A percentile compares a stretch with the other conserved stretches of the same genome.
Conservation (phyloP, 2,113 vertebrate genomes). For the Sula dactylatra region DNA sequence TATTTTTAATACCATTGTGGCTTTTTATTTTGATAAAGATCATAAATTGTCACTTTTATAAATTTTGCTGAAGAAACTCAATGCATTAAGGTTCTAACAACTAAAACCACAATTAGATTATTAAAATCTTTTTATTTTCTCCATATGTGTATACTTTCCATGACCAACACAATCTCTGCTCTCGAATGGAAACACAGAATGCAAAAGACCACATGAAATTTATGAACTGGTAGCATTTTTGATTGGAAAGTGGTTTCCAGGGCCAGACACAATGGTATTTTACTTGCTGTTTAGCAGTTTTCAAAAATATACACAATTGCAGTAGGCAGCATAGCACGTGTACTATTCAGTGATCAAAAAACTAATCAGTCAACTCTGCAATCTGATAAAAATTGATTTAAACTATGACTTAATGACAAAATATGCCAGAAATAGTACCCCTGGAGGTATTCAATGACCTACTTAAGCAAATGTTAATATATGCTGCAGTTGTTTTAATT, state of each 20-base stretch:
- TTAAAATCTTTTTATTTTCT: background rate
- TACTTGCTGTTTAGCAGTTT: background rate
- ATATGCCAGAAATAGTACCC: background rate
- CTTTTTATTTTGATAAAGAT: background rate
- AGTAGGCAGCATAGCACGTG: background rate
- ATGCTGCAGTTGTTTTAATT: background rate
- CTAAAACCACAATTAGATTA: background rate
- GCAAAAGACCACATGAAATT: background rate
- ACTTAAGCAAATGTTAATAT: background rate
- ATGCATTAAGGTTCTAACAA: background rate
- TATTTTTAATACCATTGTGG: background rate
- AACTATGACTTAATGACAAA: background rate
- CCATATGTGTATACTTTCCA: background rate
- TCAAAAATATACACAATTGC: background rate
- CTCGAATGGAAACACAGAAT: background rate
- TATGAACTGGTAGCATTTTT: background rate
- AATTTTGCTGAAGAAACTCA: background rate
- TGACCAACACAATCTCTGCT: background rate
- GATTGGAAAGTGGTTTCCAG: background rate
- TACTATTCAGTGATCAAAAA: background rate
- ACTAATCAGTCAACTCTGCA: background rate
- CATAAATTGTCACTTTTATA: background rate
- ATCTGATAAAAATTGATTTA: background rate
- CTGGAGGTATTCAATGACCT: background rate
- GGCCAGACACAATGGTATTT: background rate